Evolutionary conservation across 2,888 invertebrate species (phyloP).

Genomic region (Conistra vaccinii): DNA sequence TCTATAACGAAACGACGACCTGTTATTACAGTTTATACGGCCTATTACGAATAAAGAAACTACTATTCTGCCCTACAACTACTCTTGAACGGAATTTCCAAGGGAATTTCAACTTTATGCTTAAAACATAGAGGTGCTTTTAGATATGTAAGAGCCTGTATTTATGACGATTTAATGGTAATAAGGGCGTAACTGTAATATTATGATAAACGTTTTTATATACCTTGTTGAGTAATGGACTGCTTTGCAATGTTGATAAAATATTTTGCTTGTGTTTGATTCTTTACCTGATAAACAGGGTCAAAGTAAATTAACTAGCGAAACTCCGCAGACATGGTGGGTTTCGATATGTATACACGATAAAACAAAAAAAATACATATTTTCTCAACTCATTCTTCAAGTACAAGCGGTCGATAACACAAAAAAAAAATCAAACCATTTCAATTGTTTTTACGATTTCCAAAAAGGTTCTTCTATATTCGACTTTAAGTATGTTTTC

Average conservation of each 20-base stretch:
- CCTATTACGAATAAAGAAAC: constrained; percentile 50
- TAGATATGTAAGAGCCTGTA: neutral
- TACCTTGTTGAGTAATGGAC: constrained; percentile 28
- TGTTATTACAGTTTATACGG: constrained; percentile 55
- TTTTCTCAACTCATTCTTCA: too few species aligned
- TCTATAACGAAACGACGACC: constrained; percentile 36
- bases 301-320: too few species aligned
- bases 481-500: too few species aligned
- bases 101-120: neutral
- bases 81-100: constrained; percentile 1
- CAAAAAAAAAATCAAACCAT: too few species aligned
- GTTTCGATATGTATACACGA: too few species aligned
- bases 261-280: constrained; percentile 16
- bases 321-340: too few species aligned
- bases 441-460: too few species aligned
- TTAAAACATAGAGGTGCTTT: neutral
- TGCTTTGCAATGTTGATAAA: constrained; percentile 18
- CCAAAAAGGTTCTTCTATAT: too few species aligned
- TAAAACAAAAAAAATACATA: too few species aligned
- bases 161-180: constrained; percentile 43
- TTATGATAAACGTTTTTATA: constrained; percentile 50
- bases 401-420: too few species aligned
- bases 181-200: constrained; percentile 36
- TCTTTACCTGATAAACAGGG: neutral
- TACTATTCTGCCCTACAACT: constrained; percentile 42